phyloP scores from a whole-genome alignment of 2,888 invertebrate genomes.

The Drosophila glabriapex region DNA sequence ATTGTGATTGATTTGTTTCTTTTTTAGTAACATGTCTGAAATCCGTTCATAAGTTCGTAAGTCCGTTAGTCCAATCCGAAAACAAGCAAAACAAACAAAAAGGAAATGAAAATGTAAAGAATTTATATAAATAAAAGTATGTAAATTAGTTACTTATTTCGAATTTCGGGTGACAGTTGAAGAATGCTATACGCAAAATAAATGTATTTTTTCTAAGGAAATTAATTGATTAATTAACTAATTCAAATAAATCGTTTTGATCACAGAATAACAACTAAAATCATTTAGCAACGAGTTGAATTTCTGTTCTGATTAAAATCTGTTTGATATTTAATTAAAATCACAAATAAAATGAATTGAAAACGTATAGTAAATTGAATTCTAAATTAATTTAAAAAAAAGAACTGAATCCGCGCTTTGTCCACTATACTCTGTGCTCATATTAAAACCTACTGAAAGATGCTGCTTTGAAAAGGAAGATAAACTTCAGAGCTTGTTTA shows the following conservation, averaged over 20 bases:
- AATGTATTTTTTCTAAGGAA: neutral
- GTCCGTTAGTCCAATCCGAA: no score
- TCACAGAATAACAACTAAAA: neutral
- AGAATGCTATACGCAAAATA: no score
- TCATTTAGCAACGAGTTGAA: neutral
- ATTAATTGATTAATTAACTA: neutral
- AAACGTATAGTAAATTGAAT: neutral
- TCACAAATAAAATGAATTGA: neutral
- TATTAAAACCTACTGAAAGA: neutral
- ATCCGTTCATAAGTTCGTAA: neutral
- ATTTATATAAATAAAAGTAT: neutral
- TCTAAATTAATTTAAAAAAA: neutral
- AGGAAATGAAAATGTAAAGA: neutral
- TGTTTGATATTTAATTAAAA: neutral
- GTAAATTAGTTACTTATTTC: neutral
- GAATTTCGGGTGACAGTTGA: neutral
- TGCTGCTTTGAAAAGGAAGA: conserved; percentile 14
- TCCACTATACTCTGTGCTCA: neutral
- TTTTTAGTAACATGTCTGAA: neutral
- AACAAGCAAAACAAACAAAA: no score
- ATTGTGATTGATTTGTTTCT: neutral
- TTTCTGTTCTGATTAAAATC: neutral
- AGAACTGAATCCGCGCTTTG: neutral
- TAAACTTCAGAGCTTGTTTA: conserved; percentile 29
- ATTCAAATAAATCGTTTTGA: neutral